These are phyloP conservation scores for Hypocryptadius cinnamomeus DNA, from an alignment of 2,113 vertebrate species.

Conservation along the genomic window DNA sequence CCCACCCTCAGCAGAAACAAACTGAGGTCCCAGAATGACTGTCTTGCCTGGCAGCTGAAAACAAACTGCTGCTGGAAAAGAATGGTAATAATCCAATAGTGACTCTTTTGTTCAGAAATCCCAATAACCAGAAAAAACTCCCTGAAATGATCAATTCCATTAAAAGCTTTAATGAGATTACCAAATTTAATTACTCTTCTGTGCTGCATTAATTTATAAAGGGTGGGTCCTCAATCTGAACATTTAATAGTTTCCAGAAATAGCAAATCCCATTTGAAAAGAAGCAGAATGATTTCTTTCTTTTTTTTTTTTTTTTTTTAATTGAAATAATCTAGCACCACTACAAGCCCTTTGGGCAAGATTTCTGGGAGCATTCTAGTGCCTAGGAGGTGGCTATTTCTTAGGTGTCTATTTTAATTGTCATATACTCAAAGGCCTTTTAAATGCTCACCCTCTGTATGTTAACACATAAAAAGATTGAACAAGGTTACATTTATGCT, in stretches of 20 bases:
- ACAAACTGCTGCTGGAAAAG: neutral
- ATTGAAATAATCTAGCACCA: neutral
- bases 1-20: neutral
- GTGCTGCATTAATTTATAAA: constrained; percentile 58
- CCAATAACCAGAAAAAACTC: constrained; percentile 31
- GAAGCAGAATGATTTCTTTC: neutral
- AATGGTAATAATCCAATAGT: neutral
- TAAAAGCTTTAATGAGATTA: constrained; percentile 68
- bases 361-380: neutral
- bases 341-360: neutral
- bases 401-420: neutral
- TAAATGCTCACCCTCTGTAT: neutral
- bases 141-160: constrained; percentile 64
- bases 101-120: constrained; percentile 33
- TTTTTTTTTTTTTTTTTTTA: neutral
- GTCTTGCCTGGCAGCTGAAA: neutral
- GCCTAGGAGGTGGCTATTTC: neutral
- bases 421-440: neutral
- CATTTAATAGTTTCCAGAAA: constrained; percentile 43
- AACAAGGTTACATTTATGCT: neutral
- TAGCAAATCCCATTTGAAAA: constrained; percentile 9
- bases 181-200: constrained; percentile 58
- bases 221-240: constrained; percentile 39
- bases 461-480: neutral
- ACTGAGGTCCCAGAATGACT: neutral